Base-by-base conservation (phyloP, 92 coral and sea anemone genomes). In the Metridium senile region DNA sequence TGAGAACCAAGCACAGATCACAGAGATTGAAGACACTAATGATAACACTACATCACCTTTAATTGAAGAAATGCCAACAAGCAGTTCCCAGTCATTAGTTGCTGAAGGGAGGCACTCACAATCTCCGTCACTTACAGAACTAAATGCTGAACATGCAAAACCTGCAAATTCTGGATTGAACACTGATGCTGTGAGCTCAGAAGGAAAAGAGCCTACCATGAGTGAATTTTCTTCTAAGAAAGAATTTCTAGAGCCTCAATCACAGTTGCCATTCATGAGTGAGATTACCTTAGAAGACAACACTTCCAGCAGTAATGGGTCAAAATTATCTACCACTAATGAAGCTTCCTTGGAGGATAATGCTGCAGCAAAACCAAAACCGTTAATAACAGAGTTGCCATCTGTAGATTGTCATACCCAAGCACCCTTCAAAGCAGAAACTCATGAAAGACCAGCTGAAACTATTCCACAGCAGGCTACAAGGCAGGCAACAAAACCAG, bases 1-100 rank as follows among this genome's bases (percentile, higher is more conserved):
- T 6, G n/a, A n/a, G n/a, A 34, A 58, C 20, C 17, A 11, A 73
- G 78, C 78, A 13, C 59, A 54, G 59, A 54, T 54, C 22, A 59
- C 66, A 59, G 66, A 59, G 66, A 23, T 54, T 6, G 49, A 39
- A 4, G 49, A 59, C 31, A 22, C 30, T 22, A 26, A 18, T 6
- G n/a, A n/a, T n/a, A 34, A 58, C 20, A n/a, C n/a, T n/a, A n/a
- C n/a, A n/a, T 29, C 35, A 29, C 76, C 76, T 11, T 58, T 71
- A n/a, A 71, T 71, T 32, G 54, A 57, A 16, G 76, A 71, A 25
- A 52, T 54, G n/a, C 6, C 64, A 1, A 3, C 70, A 54, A 54
- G 25, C 17, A 19, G 25, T 20, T 16, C 25, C 23, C 59, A 54
- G 3, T 13, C 59, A 54, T 13, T 54, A 54, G 17, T 54, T 9